Base-by-base conservation (phyloP, 2,113 vertebrate genomes). In the Cichladusa arquata region DNA sequence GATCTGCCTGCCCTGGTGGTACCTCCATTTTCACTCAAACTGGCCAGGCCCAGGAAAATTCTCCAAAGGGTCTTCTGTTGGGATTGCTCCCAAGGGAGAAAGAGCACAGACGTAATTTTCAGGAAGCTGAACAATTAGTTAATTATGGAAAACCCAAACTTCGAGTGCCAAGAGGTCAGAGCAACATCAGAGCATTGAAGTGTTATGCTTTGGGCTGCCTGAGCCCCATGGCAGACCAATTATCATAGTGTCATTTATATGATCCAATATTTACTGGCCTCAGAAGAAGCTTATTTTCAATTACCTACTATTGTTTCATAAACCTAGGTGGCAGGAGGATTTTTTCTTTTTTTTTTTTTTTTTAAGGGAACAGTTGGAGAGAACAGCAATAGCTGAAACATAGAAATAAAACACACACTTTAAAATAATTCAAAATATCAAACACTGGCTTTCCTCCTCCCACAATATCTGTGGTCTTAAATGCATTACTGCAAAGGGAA, bases 91-190 rank as follows among this genome's bases (percentile, higher is more conserved):
- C 5, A 1, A 65, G 40, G 74, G 40, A 90, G 44, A 92, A 87
- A 29, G 42, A 38, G 19, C 79, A 88, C 81, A 88, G 65, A 73
- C 0, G 0, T 31, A 33, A 60, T 90, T 93, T 73, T 73, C 86
- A 90, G 90, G 92, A 94, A 96, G 86, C 62, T 31, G 88, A 94
- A 96, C 86, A 93, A 88, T 93, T 86, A 88, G 51, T 86, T 82
- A 56, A 56, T 93, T 90, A 86, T 3, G 2, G 79, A 78, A 96
- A 90, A 90, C 2, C 4, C 54, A 88, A 66, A 77, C 54, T n/a
- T 57, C 6, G 47, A 83, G 34, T 78, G 92, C 82, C 91, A 96
- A 73, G 76, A 88, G 60, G 50, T 94, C 9, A 3, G 61, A 91
- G 38, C 51, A 34, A 40, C 2, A 11, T 64, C 4, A 1, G 73